These are phyloP conservation scores for Indri indri DNA, from an alignment of 2,113 vertebrate genomes.

Conservation along the genomic window DNA sequence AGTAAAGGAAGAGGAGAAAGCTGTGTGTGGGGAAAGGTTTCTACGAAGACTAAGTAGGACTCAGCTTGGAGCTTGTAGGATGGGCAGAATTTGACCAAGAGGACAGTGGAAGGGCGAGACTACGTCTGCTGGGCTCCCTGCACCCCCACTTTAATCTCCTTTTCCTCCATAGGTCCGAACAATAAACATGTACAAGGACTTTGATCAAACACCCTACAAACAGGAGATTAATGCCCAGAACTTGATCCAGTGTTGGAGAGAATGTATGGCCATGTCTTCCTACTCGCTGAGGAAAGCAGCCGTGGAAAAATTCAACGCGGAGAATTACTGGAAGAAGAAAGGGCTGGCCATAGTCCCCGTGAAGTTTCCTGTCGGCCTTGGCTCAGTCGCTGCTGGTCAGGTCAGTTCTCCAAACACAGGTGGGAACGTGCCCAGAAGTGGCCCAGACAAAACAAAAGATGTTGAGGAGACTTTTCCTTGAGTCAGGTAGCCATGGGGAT, in stretches of 20 bases:
- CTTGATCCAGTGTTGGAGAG: conserved; percentile 88
- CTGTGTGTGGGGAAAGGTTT: background rate
- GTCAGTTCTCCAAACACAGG: conserved; percentile 77
- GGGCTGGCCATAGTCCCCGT: conserved; percentile 90
- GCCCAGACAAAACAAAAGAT: background rate
- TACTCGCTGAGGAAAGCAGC: conserved; percentile 78
- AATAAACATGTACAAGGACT: conserved; percentile 90
- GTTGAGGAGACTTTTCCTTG: background rate
- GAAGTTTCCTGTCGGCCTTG: conserved; percentile 88
- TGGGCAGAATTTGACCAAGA: background rate
- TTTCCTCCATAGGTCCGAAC: conserved; percentile 85
- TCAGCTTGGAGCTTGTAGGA: background rate
- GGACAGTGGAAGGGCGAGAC: background rate
- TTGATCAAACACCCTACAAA: conserved; percentile 86
- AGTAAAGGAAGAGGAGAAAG: background rate
- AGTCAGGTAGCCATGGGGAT: background rate
- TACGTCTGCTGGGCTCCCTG: accelerated
- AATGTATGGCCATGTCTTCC: conserved; percentile 87
- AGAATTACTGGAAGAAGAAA: conserved; percentile 93
- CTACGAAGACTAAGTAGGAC: background rate
- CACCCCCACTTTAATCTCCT: background rate
- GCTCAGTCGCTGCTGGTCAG: conserved; percentile 85
- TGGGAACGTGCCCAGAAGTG: background rate
- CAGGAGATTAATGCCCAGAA: conserved; percentile 87
- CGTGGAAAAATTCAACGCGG: conserved; percentile 86